A percentile compares a stretch with the other conserved stretches of the same genome.
phyloP scores from a whole-genome alignment of 2,797 vertebrate genomes.

The Eulemur coronatus region DNA sequence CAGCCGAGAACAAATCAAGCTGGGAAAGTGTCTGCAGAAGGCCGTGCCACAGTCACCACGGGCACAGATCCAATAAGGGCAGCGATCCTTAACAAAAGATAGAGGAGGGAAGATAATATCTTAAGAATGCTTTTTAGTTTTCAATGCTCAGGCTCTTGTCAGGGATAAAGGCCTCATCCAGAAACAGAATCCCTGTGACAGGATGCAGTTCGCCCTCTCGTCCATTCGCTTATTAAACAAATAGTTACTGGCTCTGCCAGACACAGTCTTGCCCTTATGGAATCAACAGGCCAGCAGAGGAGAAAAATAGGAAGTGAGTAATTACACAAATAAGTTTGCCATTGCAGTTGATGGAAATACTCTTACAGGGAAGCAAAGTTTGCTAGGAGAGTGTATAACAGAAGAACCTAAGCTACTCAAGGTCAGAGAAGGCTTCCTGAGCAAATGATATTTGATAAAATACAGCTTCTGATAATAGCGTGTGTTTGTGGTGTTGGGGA shows the following conservation, averaged over 20 bases:
- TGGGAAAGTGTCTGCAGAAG: neutral
- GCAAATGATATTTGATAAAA: neutral
- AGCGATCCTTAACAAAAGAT: neutral
- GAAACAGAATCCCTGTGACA: neutral
- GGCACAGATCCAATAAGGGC: neutral
- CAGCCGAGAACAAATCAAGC: neutral
- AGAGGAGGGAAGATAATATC: neutral
- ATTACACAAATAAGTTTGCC: neutral
- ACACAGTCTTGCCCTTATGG: neutral
- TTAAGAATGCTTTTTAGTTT: slow-evolving; percentile 16
- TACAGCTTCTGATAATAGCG: neutral
- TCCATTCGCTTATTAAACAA: neutral
- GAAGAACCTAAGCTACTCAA: neutral
- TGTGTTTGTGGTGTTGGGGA: neutral
- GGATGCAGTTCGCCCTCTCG: neutral
- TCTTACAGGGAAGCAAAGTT: neutral
- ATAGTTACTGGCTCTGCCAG: neutral
- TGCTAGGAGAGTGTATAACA: neutral
- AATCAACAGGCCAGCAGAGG: neutral
- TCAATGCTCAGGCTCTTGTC: neutral
- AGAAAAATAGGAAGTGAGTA: neutral
- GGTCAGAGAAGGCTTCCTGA: neutral
- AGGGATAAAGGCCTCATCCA: neutral
- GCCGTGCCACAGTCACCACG: neutral
- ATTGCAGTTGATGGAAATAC: neutral